Conservation (phyloP, 1,140 invertebrate genomes). For the Drosophila orosa region DNA sequence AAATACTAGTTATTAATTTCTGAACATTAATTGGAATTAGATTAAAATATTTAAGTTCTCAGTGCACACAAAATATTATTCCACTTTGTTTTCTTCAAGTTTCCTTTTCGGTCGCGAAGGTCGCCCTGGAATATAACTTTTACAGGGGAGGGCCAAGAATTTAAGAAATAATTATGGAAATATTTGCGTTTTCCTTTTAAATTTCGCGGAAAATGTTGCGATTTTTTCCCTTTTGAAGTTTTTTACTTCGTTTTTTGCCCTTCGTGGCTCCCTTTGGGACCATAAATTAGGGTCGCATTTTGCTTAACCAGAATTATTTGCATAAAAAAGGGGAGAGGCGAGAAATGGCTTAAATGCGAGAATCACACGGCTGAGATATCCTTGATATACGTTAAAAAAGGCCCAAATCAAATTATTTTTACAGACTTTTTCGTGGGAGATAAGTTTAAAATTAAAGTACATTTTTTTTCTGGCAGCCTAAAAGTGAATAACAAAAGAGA, state of each 20-base stretch:
- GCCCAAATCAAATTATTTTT: constrained; percentile 35
- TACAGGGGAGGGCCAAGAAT: constrained; percentile 1
- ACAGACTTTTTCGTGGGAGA: constrained; percentile 1
- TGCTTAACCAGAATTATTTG: constrained; percentile 65
- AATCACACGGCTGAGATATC: constrained; percentile 56
- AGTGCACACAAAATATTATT: constrained; percentile 37
- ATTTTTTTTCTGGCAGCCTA: constrained; percentile 5
- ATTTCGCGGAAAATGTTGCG: constrained; percentile 38
- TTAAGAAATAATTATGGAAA: constrained; percentile 38
- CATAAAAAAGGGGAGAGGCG: constrained; percentile 45
- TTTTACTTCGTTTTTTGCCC: constrained; percentile 9
- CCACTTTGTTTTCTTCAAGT: constrained; percentile 51
- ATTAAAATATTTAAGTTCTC: not conserved
- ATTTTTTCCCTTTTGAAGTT: constrained; percentile 45
- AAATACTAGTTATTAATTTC: not conserved
- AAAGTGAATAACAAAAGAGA: constrained; percentile 4
- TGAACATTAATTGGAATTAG: not conserved
- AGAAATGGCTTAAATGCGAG: constrained; percentile 57
- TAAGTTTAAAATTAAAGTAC: constrained; percentile 17
- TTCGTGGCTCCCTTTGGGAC: constrained; percentile 8
- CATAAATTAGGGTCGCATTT: constrained; percentile 53
- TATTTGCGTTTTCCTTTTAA: constrained; percentile 29
- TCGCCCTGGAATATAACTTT: constrained; percentile 33
- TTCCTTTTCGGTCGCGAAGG: constrained; percentile 48
- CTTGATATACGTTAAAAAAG: constrained; percentile 24